These are phyloP conservation scores for Agrotis clavis DNA, from an alignment of 2,888 invertebrate species.

Conservation along the genomic window DNA sequence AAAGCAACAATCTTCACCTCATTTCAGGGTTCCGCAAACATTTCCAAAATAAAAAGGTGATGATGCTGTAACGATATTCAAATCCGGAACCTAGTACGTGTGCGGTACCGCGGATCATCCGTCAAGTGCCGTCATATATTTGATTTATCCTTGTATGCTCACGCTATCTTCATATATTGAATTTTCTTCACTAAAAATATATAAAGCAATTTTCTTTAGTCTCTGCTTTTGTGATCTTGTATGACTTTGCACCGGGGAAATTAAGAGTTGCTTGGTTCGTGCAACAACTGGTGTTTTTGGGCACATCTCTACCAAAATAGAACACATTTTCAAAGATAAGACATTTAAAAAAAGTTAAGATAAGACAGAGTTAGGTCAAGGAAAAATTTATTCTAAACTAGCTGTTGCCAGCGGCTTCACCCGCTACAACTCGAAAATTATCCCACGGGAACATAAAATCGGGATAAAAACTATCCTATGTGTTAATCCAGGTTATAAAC, in stretches of 20 bases:
- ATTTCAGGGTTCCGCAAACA: conserved; percentile 26
- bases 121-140: conserved; percentile 58
- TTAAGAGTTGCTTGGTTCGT: neutral
- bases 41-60: conserved; percentile 45
- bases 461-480: no score
- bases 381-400: neutral
- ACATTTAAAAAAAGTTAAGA: no score
- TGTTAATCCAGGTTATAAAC: no score
- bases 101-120: conserved; percentile 43
- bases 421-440: no score
- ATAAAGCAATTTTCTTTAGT: conserved; percentile 44
- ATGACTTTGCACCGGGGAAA: neutral
- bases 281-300: no score
- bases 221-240: neutral
- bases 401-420: no score
- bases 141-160: conserved; percentile 59
- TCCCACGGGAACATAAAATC: no score
- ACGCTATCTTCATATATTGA: conserved; percentile 31
- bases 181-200: conserved; percentile 48
- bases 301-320: no score
- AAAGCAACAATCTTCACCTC: neutral
- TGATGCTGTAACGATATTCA: conserved; percentile 50
- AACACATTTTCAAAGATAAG: no score
- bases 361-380: no score
- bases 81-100: conserved; percentile 49